Percentiles rank a stretch among this genome's conserved stretches.
phyloP scores from a whole-genome alignment of 1,140 invertebrate species.

The Tetragnatha versicolor region DNA sequence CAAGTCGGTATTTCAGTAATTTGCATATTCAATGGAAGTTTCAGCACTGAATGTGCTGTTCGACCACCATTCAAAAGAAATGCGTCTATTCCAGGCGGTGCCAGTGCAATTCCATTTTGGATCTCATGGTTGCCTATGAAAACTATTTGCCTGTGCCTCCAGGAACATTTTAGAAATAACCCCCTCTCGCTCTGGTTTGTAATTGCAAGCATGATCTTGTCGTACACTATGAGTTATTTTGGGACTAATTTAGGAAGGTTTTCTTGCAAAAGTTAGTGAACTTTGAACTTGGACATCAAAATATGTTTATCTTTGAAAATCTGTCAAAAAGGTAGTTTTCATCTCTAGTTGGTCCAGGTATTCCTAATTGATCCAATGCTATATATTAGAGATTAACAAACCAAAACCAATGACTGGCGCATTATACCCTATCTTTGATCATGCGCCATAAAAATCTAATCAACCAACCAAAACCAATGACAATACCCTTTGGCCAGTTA shows the following conservation, averaged over 20 bases:
- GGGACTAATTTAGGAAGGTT: background rate
- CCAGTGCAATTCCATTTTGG: constrained; percentile 64
- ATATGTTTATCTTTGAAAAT: background rate
- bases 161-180: constrained; percentile 50
- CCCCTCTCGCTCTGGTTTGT: constrained; percentile 21
- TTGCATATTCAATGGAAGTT: constrained; percentile 62
- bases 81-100: constrained; percentile 69
- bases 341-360: constrained; percentile 28
- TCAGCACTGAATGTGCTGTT: constrained; percentile 68
- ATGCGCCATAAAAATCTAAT: too few relatives aligned
- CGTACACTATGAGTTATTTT: background rate
- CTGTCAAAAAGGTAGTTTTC: background rate
- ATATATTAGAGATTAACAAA: constrained; percentile 35
- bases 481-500: too few relatives aligned
- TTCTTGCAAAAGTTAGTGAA: background rate
- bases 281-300: background rate
- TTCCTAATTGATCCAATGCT: constrained; percentile 13
- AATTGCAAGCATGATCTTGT: background rate
- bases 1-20: constrained; percentile 34
- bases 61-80: constrained; percentile 66
- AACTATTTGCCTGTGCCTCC: constrained; percentile 63
- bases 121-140: constrained; percentile 57
- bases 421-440: too few relatives aligned
- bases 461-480: too few relatives aligned
- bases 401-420: too few relatives aligned